Evolutionary conservation across 2,113 vertebrate genomes (phyloP).

Genomic region (Nothobranchius kuhntae): DNA sequence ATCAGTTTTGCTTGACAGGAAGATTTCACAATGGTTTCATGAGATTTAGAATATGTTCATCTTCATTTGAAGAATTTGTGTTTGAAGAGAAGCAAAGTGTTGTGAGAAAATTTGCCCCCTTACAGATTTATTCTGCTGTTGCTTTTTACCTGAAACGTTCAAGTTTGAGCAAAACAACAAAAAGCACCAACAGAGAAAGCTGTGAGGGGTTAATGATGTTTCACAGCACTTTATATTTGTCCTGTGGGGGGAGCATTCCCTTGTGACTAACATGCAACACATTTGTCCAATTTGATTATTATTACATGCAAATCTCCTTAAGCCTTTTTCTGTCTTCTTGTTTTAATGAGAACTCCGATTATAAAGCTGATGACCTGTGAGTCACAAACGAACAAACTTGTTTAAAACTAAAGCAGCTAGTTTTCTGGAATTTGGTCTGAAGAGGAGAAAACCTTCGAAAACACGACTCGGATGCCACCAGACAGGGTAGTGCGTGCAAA

Average conservation of each 20-base stretch:
- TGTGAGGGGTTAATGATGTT: too few relatives aligned
- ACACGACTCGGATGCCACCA: constrained; percentile 27
- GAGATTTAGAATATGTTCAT: constrained; percentile 24
- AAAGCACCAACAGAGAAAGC: too few relatives aligned
- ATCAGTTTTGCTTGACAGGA: constrained; percentile 35
- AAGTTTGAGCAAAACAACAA: too few relatives aligned
- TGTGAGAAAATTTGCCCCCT: too few relatives aligned
- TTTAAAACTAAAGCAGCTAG: constrained; percentile 41
- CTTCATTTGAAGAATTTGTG: constrained; percentile 20
- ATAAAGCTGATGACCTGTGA: constrained; percentile 30
- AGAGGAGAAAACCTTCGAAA: neutral
- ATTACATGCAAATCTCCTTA: neutral
- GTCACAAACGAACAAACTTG: constrained; percentile 41
- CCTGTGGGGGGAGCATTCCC: constrained; percentile 28
- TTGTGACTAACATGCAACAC: constrained; percentile 34
- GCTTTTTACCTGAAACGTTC: too few relatives aligned
- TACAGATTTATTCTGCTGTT: too few relatives aligned
- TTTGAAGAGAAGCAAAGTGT: constrained; percentile 48
- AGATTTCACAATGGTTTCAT: constrained; percentile 42
- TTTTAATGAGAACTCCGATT: constrained; percentile 24
- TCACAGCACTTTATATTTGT: neutral
- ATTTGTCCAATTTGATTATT: constrained; percentile 41
- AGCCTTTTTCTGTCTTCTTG: constrained; percentile 20
- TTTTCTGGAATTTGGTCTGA: constrained; percentile 41
- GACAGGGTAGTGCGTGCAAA: constrained; percentile 52